Evolutionary conservation across 1,140 invertebrate species (phyloP).

Genomic region (Dendroctonus valens): DNA sequence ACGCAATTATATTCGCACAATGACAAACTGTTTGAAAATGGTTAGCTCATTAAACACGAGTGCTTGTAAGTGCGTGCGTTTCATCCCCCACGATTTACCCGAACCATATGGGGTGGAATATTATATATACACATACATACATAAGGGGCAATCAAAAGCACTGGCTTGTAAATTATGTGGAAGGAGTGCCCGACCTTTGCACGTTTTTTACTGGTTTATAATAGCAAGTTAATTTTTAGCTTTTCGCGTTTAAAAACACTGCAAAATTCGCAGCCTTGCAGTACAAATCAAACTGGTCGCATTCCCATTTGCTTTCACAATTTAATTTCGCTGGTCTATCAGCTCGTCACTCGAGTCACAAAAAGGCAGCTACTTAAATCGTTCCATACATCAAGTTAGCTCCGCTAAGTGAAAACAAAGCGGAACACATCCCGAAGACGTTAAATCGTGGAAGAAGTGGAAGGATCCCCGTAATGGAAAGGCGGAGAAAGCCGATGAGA

Average conservation of each 20-base stretch:
- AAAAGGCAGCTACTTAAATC: conserved; percentile 6
- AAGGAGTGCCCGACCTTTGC: no score
- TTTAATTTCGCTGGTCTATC: no score
- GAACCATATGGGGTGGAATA: conserved; percentile 30
- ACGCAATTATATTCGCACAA: conserved; percentile 43
- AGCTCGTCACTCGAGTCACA: no score
- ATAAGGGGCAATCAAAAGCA: conserved; percentile 24
- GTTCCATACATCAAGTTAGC: conserved; percentile 30
- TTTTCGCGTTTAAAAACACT: no score
- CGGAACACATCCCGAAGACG: conserved; percentile 41
- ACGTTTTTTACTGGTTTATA: no score
- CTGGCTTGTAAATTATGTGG: conserved; percentile 19
- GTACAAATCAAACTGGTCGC: no score
- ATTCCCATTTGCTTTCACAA: no score
- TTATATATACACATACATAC: conserved; percentile 6
- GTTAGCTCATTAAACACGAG: conserved; percentile 43
- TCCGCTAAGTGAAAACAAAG: conserved; percentile 37
- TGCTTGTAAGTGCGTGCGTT: conserved; percentile 38
- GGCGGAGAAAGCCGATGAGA: conserved; percentile 44
- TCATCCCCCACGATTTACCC: conserved; percentile 21
- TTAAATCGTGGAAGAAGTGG: conserved; percentile 41
- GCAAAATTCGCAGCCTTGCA: no score
- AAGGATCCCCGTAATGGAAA: conserved; percentile 38
- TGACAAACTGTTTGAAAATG: conserved; percentile 45
- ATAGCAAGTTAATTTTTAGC: no score